phyloP scores from a whole-genome alignment of 2,888 invertebrate species.

The Drosophila koepferae region DNA sequence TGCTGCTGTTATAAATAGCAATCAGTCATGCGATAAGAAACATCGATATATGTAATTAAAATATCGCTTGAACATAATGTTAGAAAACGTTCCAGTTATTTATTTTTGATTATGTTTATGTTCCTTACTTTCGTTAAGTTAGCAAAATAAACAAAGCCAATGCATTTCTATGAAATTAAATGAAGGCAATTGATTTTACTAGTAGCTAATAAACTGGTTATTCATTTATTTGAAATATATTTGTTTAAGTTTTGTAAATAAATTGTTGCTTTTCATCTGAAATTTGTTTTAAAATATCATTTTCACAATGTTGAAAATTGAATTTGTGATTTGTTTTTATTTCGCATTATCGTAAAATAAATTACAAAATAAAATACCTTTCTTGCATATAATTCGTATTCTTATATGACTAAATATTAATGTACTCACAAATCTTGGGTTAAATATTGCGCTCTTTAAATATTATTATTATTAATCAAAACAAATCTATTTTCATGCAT shows the following conservation, averaged over 20 bases:
- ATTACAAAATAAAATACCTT: conserved; percentile 80
- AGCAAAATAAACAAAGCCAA: background rate
- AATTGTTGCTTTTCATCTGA: background rate
- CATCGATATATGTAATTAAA: conserved; percentile 2
- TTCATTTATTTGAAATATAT: background rate
- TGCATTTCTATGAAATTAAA: background rate
- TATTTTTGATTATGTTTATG: conserved; percentile 3
- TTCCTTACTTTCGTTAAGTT: conserved; percentile 8
- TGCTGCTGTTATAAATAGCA: too few relatives aligned
- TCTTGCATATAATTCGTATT: conserved; percentile 64
- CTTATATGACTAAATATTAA: conserved; percentile 68
- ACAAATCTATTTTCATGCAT: conserved; percentile 28
- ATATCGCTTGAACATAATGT: conserved; percentile 1
- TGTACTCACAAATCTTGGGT: conserved; percentile 76
- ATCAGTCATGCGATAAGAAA: background rate
- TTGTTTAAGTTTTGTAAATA: background rate
- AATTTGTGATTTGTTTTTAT: conserved; percentile 70
- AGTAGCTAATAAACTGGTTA: background rate
- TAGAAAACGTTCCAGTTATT: conserved; percentile 11
- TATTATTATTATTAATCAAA: conserved; percentile 46
- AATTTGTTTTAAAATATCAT: background rate
- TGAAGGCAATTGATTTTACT: background rate
- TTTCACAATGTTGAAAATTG: background rate
- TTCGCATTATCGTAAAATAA: conserved; percentile 76
- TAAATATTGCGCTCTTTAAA: conserved; percentile 71